phyloP scores from a whole-genome alignment of 2,888 invertebrate genomes.

The Dynastes hyllus region DNA sequence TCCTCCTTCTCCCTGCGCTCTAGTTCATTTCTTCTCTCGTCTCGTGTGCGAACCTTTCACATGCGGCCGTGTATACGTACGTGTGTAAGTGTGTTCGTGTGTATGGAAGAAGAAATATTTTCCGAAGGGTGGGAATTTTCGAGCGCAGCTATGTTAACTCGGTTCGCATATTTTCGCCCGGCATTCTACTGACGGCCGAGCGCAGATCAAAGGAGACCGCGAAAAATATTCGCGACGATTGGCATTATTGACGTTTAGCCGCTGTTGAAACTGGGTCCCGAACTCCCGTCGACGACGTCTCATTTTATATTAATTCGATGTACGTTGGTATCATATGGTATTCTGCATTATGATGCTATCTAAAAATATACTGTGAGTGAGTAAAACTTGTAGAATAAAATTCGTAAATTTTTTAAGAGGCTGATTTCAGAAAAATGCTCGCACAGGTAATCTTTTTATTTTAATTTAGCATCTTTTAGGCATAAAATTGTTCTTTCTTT shows the following conservation, averaged over 20 bases:
- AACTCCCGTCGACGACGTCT: not conserved
- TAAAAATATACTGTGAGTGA: no score
- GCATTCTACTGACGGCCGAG: constrained; percentile 32
- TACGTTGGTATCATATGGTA: not conserved
- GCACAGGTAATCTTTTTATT: no score
- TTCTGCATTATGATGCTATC: no score
- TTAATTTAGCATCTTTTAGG: no score
- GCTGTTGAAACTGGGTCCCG: constrained; percentile 18
- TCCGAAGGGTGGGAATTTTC: constrained; percentile 46
- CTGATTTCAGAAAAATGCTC: no score
- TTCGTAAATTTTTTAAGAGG: no score
- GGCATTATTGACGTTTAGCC: constrained; percentile 62
- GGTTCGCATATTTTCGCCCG: constrained; percentile 43
- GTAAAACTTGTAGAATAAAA: no score
- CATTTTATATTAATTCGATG: constrained; percentile 2
- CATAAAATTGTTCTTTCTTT: no score
- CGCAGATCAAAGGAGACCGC: constrained; percentile 48
- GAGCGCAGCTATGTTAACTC: constrained; percentile 43
- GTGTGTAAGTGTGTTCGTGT: not conserved
- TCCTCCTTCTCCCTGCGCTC: not conserved
- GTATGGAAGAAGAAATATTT: constrained; percentile 38
- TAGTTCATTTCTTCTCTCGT: not conserved
- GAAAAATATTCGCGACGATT: constrained; percentile 60
- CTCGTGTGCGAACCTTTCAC: not conserved
- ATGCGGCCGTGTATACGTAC: not conserved